Conservation (phyloP, 2,113 vertebrate genomes). For the Columba janthina region DNA sequence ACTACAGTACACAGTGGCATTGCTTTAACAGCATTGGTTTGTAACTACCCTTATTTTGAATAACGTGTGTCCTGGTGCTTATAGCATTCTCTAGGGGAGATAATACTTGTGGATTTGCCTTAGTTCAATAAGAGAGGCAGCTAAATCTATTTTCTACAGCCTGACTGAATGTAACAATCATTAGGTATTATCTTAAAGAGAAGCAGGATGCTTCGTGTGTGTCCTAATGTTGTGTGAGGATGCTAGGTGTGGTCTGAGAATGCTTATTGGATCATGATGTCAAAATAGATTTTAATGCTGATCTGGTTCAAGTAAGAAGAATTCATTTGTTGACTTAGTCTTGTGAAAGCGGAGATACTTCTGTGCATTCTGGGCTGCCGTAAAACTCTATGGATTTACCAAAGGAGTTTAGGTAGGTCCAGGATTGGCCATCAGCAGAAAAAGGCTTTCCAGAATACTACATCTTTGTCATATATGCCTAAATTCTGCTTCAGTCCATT, state of each 20-base stretch:
- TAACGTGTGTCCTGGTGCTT: neutral
- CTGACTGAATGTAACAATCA: neutral
- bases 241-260: neutral
- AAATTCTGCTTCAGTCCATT: neutral
- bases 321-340: neutral
- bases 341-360: rapidly evolving
- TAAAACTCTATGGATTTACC: neutral
- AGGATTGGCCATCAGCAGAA: neutral
- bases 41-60: neutral
- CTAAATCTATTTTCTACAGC: neutral
- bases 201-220: neutral
- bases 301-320: neutral
- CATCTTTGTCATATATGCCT: neutral
- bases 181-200: neutral
- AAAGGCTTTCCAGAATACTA: neutral
- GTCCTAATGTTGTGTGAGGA: neutral
- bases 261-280: neutral
- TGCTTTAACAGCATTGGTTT: neutral
- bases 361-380: neutral
- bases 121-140: neutral
- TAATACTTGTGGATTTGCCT: neutral
- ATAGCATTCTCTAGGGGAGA: neutral
- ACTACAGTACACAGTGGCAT: neutral
- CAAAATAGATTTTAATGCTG: neutral
- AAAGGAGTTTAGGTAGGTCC: neutral